Conservation (phyloP, 2,797 vertebrate species). For the Microhierax caerulescens region DNA sequence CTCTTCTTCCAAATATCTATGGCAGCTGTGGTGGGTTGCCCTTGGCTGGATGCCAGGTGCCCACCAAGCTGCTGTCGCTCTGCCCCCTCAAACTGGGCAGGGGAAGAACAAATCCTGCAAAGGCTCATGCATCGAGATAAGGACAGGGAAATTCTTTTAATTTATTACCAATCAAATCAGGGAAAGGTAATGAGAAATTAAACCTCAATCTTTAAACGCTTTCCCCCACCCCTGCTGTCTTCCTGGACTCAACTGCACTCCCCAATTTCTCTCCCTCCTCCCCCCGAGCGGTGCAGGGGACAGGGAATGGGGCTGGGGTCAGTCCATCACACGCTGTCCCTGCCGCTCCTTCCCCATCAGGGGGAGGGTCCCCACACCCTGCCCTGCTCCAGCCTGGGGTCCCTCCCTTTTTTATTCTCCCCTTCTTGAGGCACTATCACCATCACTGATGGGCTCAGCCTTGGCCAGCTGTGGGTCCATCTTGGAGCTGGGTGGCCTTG, state of each 20-base stretch:
- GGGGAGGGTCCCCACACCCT: neutral
- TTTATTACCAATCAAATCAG: neutral
- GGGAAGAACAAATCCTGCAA: neutral
- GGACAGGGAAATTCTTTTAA: neutral
- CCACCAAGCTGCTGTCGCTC: neutral
- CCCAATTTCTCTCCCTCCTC: neutral
- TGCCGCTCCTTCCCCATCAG: neutral
- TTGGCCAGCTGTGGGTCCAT: accelerated
- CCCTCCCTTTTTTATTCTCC: too few relatives aligned
- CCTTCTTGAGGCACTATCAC: too few relatives aligned
- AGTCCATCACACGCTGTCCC: accelerated
- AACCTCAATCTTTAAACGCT: neutral
- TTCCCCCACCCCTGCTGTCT: accelerated
- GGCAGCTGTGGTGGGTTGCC: neutral
- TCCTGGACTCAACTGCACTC: accelerated
- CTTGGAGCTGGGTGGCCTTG: neutral
- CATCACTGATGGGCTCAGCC: neutral
- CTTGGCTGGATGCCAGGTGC: neutral
- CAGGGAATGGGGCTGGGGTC: neutral
- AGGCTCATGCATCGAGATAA: neutral
- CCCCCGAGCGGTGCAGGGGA: neutral
- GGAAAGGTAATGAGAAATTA: neutral
- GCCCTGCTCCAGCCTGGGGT: accelerated
- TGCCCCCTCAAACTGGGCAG: neutral
- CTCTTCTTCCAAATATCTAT: neutral